phyloP scores from a whole-genome alignment of 2,113 vertebrate species.

The Myiopsitta monachus region DNA sequence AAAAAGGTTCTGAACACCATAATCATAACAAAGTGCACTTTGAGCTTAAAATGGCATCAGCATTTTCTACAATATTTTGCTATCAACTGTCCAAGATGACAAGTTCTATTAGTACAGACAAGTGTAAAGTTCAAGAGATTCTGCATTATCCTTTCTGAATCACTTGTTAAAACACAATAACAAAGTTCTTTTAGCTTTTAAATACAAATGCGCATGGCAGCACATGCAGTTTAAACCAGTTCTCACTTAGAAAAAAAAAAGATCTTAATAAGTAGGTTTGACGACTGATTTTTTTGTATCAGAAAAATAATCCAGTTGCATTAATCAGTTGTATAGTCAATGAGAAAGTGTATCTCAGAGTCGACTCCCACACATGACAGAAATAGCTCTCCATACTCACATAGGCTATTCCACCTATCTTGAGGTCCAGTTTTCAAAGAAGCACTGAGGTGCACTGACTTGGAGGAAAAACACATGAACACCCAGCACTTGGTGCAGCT shows the following conservation, averaged over 20 bases:
- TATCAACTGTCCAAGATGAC: not conserved
- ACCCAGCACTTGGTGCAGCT: not conserved
- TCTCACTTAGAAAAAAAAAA: not conserved
- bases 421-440: not conserved
- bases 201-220: not conserved
- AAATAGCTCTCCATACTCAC: not conserved
- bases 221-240: not conserved
- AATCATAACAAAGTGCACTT: not conserved
- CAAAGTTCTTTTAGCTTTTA: not conserved
- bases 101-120: not conserved
- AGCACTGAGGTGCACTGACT: not conserved
- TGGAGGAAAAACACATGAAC: not conserved
- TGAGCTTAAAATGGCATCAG: not conserved
- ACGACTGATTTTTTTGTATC: not conserved
- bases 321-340: not conserved
- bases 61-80: not conserved
- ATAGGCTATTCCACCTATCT: not conserved
- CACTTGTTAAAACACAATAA: not conserved
- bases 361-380: not conserved
- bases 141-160: not conserved
- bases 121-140: not conserved
- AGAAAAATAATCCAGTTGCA: not conserved
- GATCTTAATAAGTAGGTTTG: not conserved
- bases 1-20: not conserved
- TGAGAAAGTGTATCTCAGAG: not conserved